Evolutionary conservation across 2,113 vertebrate genomes (phyloP).

Genomic region (Pheucticus melanocephalus): DNA sequence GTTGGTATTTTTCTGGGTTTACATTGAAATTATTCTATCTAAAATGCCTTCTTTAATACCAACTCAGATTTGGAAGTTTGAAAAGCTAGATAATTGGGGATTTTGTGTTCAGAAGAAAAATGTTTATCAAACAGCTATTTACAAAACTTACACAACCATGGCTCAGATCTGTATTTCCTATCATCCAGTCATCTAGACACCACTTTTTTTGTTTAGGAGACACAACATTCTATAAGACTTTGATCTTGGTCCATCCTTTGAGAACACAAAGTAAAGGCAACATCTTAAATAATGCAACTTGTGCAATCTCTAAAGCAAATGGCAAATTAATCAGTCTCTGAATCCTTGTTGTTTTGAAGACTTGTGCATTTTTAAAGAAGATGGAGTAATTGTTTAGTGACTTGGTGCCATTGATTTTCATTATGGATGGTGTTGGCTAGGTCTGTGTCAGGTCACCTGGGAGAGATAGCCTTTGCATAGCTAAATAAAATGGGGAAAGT

Average conservation of each 20-base stretch:
- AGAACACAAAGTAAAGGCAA: slow-evolving; percentile 40
- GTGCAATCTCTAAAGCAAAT: slow-evolving; percentile 74
- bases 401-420: slow-evolving; percentile 86
- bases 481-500: slow-evolving; percentile 74
- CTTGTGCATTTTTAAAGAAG: slow-evolving; percentile 83
- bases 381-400: slow-evolving; percentile 84
- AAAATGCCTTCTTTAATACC: neutral
- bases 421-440: slow-evolving; percentile 79
- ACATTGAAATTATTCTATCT: neutral
- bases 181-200: neutral
- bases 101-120: neutral
- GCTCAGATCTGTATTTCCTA: slow-evolving; percentile 15
- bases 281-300: slow-evolving; percentile 77
- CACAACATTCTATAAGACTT: slow-evolving; percentile 36
- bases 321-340: slow-evolving; percentile 82
- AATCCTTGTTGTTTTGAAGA: slow-evolving; percentile 75
- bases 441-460: slow-evolving; percentile 78
- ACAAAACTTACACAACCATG: neutral
- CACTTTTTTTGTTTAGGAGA: neutral
- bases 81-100: neutral
- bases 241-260: slow-evolving; percentile 59
- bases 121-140: neutral
- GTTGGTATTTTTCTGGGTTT: neutral
- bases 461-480: slow-evolving; percentile 76
- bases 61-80: neutral